phyloP scores from a whole-genome alignment of 1,140 invertebrate genomes.

The Bradysia coprophila region DNA sequence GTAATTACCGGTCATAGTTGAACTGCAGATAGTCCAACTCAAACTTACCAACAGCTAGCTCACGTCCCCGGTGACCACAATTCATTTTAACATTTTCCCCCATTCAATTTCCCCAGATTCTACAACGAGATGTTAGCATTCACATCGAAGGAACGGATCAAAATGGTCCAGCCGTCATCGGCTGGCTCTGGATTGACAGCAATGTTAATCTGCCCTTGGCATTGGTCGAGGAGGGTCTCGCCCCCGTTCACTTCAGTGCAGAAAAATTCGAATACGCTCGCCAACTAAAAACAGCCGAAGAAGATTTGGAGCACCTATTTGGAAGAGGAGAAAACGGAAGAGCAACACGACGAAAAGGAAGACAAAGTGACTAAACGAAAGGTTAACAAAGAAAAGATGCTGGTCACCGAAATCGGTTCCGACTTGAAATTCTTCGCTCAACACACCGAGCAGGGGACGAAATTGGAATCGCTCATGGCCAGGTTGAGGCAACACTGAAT shows the following conservation, averaged over 20 bases:
- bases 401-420: conserved; percentile 72
- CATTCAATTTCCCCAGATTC: no score
- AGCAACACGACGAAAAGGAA: conserved; percentile 37
- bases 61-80: no score
- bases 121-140: conserved; percentile 89
- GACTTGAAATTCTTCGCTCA: conserved; percentile 84
- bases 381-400: conserved; percentile 71
- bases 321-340: conserved; percentile 40
- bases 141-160: conserved; percentile 92
- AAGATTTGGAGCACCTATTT: conserved; percentile 73
- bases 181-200: conserved; percentile 79
- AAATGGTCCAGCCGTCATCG: conserved; percentile 88
- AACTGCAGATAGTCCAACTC: no score
- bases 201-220: conserved; percentile 68
- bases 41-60: no score
- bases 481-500: conserved; percentile 66
- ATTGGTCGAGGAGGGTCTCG: conserved; percentile 80
- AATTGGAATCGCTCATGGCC: conserved; percentile 67
- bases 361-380: conserved; percentile 49
- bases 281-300: conserved; percentile 67
- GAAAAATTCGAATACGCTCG: conserved; percentile 66
- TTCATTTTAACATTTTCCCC: no score
- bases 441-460: conserved; percentile 60
- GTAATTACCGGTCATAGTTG: no score
- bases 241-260: conserved; percentile 83